Conservation (phyloP, 1,140 invertebrate genomes). For the Ceratina japonica region DNA sequence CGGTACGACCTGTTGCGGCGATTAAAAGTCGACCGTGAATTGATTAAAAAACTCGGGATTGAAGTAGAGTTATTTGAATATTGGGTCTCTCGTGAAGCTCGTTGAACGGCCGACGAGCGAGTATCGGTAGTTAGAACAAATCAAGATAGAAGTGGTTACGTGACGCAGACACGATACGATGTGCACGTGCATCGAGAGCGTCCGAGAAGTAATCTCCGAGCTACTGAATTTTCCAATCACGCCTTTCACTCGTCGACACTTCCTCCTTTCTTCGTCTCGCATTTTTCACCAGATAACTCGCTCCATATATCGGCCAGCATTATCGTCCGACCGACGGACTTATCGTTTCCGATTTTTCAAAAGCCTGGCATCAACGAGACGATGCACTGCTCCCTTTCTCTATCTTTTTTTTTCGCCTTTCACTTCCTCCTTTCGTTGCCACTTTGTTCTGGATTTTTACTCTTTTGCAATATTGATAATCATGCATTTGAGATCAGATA, state of each 20-base stretch:
- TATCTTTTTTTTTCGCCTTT: neutral
- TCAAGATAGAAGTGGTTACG: conserved; percentile 52
- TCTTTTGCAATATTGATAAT: too few relatives aligned
- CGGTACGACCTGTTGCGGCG: too few relatives aligned
- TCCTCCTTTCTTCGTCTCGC: conserved; percentile 31
- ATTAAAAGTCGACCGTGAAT: too few relatives aligned
- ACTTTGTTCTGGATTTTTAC: neutral
- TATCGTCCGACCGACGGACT: neutral
- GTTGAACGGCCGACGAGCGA: too few relatives aligned
- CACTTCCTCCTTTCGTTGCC: conserved; percentile 4
- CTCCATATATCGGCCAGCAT: neutral
- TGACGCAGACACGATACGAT: conserved; percentile 39
- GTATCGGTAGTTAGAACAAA: conserved; percentile 4
- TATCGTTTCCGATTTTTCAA: conserved; percentile 27
- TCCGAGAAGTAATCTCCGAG: conserved; percentile 47
- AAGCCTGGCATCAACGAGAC: neutral
- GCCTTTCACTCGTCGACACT: conserved; percentile 39
- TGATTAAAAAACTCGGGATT: too few relatives aligned
- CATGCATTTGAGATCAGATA: neutral
- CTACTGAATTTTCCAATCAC: conserved; percentile 44
- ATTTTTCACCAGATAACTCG: neutral
- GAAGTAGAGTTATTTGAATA: too few relatives aligned
- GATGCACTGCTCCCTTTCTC: neutral
- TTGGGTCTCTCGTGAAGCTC: too few relatives aligned
- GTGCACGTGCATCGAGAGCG: conserved; percentile 45